Evolutionary conservation across 2,888 invertebrate species (phyloP).

Genomic region (Melikaiella ostensackeni): DNA sequence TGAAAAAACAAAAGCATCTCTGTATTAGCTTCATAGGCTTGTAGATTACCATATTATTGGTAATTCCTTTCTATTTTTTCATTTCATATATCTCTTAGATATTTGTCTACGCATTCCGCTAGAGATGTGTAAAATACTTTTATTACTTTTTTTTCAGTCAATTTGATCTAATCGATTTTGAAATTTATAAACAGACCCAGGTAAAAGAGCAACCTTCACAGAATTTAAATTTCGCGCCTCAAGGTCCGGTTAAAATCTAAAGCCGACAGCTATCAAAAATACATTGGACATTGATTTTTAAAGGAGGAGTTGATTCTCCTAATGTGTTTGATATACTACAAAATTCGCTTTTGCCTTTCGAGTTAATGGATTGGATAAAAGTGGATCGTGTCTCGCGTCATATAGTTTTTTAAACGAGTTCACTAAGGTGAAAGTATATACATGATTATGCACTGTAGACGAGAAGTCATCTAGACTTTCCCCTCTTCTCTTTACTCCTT

Average conservation of each 20-base stretch:
- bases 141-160: no score
- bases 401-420: slow-evolving; percentile 17
- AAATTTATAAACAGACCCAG: neutral
- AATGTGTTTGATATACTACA: slow-evolving; percentile 29
- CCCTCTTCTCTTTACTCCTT: neutral
- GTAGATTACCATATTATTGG: no score
- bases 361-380: slow-evolving; percentile 37
- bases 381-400: slow-evolving; percentile 32
- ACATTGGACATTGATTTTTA: slow-evolving; percentile 30
- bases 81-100: neutral
- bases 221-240: slow-evolving; percentile 17
- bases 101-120: no score
- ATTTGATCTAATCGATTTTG: neutral
- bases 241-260: slow-evolving; percentile 23
- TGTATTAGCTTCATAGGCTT: no score
- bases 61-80: neutral
- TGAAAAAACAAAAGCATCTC: no score
- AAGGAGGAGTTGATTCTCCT: slow-evolving; percentile 24
- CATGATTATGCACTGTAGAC: slow-evolving; percentile 36
- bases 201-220: slow-evolving; percentile 9
- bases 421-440: slow-evolving; percentile 30
- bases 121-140: neutral
- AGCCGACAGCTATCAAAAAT: slow-evolving; percentile 21
- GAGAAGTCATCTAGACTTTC: slow-evolving; percentile 13
- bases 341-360: slow-evolving; percentile 36